Conservation (phyloP, 2,113 vertebrate species). For the Hypanus sabinus region DNA sequence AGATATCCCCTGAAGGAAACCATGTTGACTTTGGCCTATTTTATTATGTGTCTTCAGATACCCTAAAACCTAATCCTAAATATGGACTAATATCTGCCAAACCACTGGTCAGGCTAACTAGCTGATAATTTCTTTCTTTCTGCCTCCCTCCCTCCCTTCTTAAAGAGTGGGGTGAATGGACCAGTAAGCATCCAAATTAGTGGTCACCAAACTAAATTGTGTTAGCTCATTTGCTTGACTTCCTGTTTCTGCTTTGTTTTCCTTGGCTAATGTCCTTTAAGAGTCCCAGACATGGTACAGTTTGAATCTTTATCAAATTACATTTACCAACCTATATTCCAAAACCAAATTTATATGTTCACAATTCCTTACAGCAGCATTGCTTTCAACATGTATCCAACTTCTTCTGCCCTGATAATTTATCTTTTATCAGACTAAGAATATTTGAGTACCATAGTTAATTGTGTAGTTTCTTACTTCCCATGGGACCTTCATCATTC, state of each 20-base stretch:
- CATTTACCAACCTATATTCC: not conserved
- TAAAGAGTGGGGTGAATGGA: not conserved
- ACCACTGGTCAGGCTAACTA: too few species aligned
- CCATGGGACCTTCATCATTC: not conserved
- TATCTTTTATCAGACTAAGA: not conserved
- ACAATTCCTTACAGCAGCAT: not conserved
- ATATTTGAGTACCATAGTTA: not conserved
- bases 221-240: not conserved
- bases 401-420: not conserved
- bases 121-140: too few species aligned
- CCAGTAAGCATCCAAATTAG: not conserved
- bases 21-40: too few species aligned
- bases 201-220: not conserved
- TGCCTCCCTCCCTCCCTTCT: too few species aligned
- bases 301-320: not conserved
- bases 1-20: too few species aligned
- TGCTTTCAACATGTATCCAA: not conserved
- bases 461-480: not conserved
- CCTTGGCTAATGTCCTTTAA: not conserved
- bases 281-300: not conserved
- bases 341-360: not conserved
- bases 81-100: too few species aligned
- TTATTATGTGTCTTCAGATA: too few species aligned
- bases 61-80: too few species aligned
- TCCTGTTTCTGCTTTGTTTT: not conserved